Evolutionary conservation across 2,888 invertebrate species (phyloP), one percentile per base, ranked within the genome.

Genomic region (Zaprionus bogoriensis): DNA sequence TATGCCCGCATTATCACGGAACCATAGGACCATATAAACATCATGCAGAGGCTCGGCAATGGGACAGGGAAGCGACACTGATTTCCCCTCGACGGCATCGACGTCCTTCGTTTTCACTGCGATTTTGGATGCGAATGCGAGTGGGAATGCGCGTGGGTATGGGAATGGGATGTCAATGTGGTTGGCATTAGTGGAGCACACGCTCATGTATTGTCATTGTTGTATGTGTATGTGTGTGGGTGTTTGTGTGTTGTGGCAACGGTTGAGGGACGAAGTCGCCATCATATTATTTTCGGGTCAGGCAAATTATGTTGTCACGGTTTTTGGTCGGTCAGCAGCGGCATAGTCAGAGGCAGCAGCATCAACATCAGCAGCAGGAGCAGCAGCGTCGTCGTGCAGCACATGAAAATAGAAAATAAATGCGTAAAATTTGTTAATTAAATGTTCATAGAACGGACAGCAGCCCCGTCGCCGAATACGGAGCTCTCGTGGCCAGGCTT

Each of bases 1-100:
- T 86, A 95, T 95, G 50, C 96, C 96, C 52, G 95, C 95, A 85
- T 96, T 96, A 87, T 96, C 95, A 85, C 95, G 94, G 92, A 97
- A 97, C 97, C 97, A 97, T 91, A 97, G 94, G 68, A 97, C 96
- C 96, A 97, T 96, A 92, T 96, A 95, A 76, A 97, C 95, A 90
- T 95, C 96, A 91, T 97, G 96, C 90, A 96, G 94, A 30, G 95
- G 94, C 44, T 96, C 95, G 68, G 94, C 94, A 66, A 97, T 95
- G 91, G 97, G 96, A 91, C 97, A 97, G 28, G 97, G 96, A 89
- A 97, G 93, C 91, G 95, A 95, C 63, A 96, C 96, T 89, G 95
- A 94, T 92, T 95, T 95, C 52, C 97, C 97, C 91, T 97, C 96
- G 75, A 97, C 96, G 23, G 96, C 96, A 91, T 96, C 96, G 81